Evolutionary conservation across 2,888 invertebrate species (phyloP).

Genomic region (Tineola bisselliella): DNA sequence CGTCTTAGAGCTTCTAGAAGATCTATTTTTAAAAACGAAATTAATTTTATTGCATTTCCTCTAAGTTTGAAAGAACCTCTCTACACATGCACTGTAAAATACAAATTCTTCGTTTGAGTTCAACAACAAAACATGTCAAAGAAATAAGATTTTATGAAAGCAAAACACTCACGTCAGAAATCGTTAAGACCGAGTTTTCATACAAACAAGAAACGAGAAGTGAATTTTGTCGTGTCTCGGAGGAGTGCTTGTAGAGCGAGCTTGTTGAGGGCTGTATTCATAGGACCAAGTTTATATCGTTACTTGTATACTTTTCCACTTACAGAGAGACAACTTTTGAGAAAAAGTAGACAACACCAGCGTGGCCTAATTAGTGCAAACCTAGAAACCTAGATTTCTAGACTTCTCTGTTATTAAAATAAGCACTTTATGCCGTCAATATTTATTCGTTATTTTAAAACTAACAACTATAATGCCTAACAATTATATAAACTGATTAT

Average conservation of each 20-base stretch:
- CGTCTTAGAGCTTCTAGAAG: too few relatives aligned
- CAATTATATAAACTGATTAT: too few relatives aligned
- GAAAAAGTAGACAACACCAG: background rate
- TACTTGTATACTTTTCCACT: slow-evolving; percentile 10
- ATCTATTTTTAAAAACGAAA: too few relatives aligned
- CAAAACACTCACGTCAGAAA: background rate
- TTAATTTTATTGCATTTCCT: too few relatives aligned
- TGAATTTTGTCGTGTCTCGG: background rate
- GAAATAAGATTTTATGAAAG: slow-evolving; percentile 2
- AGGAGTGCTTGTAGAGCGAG: background rate
- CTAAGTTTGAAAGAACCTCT: too few relatives aligned
- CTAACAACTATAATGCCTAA: too few relatives aligned
- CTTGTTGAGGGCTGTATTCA: background rate
- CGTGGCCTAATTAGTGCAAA: slow-evolving; percentile 10
- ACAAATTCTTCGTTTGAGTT: too few relatives aligned
- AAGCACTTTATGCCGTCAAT: background rate
- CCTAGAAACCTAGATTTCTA: slow-evolving; percentile 9
- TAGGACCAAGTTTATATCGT: background rate
- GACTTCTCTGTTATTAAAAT: background rate
- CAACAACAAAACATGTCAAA: background rate
- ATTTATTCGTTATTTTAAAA: too few relatives aligned
- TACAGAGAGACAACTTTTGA: background rate
- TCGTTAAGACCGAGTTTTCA: background rate
- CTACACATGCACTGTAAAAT: too few relatives aligned
- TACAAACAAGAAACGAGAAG: background rate